A percentile compares a stretch with the other conserved stretches of the same genome.
phyloP scores from a whole-genome alignment of 2,797 vertebrate species.

The Fratercula arctica region DNA sequence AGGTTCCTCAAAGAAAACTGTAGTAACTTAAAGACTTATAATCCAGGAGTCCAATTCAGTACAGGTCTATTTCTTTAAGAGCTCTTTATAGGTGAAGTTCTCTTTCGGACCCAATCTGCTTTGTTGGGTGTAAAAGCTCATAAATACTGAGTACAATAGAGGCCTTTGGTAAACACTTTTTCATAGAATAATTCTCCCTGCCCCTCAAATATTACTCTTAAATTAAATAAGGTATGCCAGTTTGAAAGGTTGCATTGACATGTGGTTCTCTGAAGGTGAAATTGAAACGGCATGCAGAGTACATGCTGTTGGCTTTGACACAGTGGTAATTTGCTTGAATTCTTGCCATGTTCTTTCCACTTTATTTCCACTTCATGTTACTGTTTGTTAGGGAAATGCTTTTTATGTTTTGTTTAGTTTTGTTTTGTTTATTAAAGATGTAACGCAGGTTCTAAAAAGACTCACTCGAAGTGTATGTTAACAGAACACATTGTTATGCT shows the following conservation, averaged over 20 bases:
- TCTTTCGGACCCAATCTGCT: neutral
- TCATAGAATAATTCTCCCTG: neutral
- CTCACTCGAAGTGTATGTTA: neutral
- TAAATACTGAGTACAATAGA: neutral
- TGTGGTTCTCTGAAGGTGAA: neutral
- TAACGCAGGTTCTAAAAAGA: neutral
- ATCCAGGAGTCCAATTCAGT: neutral
- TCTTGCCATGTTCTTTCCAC: neutral
- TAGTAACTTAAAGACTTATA: neutral
- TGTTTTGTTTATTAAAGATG: neutral
- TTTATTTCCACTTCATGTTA: neutral
- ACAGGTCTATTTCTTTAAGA: neutral
- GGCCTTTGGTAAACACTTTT: neutral
- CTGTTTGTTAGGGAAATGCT: neutral
- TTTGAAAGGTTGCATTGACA: neutral
- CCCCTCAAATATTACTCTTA: neutral
- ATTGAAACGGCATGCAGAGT: neutral
- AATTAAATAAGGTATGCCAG: neutral
- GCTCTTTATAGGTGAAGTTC: neutral
- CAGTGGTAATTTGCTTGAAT: neutral
- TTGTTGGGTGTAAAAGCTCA: neutral
- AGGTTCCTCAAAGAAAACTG: neutral
- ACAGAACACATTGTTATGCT: neutral
- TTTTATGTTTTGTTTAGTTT: neutral
- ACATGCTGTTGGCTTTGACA: neutral